Evolutionary conservation across 2,797 vertebrate genomes (phyloP), one percentile per base, ranked within the genome.

Genomic region (Sciaenops ocellatus): DNA sequence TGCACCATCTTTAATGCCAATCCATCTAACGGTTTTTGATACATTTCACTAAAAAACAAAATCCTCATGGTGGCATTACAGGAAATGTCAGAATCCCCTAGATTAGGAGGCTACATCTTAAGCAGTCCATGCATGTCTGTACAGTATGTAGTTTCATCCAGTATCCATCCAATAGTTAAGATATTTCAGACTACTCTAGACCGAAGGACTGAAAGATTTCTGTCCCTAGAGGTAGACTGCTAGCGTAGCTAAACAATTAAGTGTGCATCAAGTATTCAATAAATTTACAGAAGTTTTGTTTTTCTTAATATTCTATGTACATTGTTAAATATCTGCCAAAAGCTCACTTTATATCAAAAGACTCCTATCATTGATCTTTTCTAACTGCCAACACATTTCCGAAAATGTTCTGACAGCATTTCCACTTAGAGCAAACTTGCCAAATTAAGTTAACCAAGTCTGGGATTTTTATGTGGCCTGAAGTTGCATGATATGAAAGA

Each of bases 391-490:
- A 71, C 24, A 34, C 15, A 16, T 18, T 75, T 48, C 22, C 6
- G 6, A 50, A 76, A 56, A 30, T 50, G 3, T 13, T 56, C 38
- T 24, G 12, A 51, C 52, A 46, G 16, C 30, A 34, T 77, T 55
- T 63, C 30, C 26, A 47, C 60, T n/a, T 38, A 3, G 15, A 60
- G 22, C 13, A 22, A 50, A 52, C 22, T 61, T 51, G 4, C 17
- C 38, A 73, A 42, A 69, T 51, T 71, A 17, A 78, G 60, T 72
- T 22, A 41, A 67, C 46, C 26, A 50, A 62, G 56, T n/a, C 28
- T 52, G 24, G 13, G 55, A 69, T 70, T 67, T 69, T 38, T 26
- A 47, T 52, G 60, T 69, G 7, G 5, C 42, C 30, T 75, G 42
- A 60, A 59, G 11, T 20, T 38, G 38, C 1, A 0, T 67, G 46